Conservation (phyloP, 2,797 vertebrate species). For the Spinibarbus caldwelli region DNA sequence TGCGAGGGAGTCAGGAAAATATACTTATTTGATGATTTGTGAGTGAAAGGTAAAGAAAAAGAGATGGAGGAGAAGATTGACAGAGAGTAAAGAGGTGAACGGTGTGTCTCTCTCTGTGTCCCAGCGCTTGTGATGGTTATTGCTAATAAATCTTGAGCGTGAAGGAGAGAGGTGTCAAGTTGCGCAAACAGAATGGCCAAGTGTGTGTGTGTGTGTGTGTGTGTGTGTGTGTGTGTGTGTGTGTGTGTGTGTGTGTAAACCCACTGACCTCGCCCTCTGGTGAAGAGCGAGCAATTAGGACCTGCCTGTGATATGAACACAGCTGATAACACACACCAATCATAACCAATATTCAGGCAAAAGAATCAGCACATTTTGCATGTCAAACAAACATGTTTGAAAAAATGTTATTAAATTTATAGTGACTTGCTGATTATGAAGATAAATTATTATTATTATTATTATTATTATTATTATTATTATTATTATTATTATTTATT, state of each 20-base stretch:
- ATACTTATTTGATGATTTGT: slow-evolving; percentile 42
- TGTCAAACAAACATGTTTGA: background rate
- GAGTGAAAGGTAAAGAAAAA: slow-evolving; percentile 38
- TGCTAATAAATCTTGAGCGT: slow-evolving; percentile 39
- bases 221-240: slow-evolving; percentile 66
- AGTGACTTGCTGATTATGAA: background rate
- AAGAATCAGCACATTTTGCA: background rate
- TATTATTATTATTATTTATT: background rate
- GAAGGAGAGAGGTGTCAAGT: slow-evolving; percentile 61
- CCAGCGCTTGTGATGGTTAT: slow-evolving; percentile 21
- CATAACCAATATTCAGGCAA: slow-evolving; percentile 1
- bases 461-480: too few relatives aligned
- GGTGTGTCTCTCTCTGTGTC: background rate
- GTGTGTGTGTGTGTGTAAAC: slow-evolving; percentile 72
- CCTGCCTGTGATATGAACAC: slow-evolving; percentile 59
- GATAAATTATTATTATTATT: too few relatives aligned
- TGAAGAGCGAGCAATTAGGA: slow-evolving; percentile 77
- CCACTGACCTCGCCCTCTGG: slow-evolving; percentile 66
- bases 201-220: slow-evolving; percentile 70
- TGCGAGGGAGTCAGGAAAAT: slow-evolving; percentile 6
- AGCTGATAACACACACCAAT: slow-evolving; percentile 26
- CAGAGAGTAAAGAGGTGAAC: background rate
- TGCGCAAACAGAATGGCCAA: slow-evolving; percentile 70
- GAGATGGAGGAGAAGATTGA: slow-evolving; percentile 13
- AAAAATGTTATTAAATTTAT: background rate